Base-by-base conservation (phyloP, 2,888 invertebrate species). In the Noctua janthina region DNA sequence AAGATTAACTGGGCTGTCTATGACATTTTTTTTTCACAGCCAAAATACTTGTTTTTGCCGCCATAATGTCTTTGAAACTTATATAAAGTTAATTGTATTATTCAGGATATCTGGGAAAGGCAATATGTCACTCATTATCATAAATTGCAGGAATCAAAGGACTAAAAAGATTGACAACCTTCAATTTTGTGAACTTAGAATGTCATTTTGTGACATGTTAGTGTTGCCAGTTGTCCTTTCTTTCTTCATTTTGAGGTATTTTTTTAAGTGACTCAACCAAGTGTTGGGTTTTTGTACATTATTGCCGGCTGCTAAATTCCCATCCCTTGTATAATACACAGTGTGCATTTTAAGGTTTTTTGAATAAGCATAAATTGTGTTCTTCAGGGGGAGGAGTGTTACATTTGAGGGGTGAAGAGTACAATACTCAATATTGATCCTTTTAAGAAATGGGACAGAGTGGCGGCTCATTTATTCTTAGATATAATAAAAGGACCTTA, bases 31-130 rank as follows among this genome's bases (percentile, higher is more conserved):
- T 29, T 29, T 11, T 8, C 2, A 35, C 15, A 29, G 46, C 1
- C 10, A 43, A 6, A 20, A 5, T 7, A 46, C 4, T 56, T 17
- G 1, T 39, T 62, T 64, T 35, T 64, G 29, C 23, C 20, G n/a
- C 15, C 20, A 7, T 15, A 7, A 7, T 17, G 43, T 35, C 43
- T 59, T 59, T 59, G 35, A 35, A 11, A 10, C 17, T 5, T 35
- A 17, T 8, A 13, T 23, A 80, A 49, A 56, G 23, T 39, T 54
- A 20, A 64, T 82, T 74, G 15, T 17, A 35, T 46, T 51, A 35
- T 2, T 23, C 39, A 6, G 17, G 39, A n/a, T 54, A 29, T 71
- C 67, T 64, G 71, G 64, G 46, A 68, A 86, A 46, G 39, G 5
- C 51, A 35, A 59, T 64, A n/a, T 74, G 49, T 51, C 17, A 43